Conservation (phyloP, 2,797 vertebrate species). For the Cyprinodon diabolis region DNA sequence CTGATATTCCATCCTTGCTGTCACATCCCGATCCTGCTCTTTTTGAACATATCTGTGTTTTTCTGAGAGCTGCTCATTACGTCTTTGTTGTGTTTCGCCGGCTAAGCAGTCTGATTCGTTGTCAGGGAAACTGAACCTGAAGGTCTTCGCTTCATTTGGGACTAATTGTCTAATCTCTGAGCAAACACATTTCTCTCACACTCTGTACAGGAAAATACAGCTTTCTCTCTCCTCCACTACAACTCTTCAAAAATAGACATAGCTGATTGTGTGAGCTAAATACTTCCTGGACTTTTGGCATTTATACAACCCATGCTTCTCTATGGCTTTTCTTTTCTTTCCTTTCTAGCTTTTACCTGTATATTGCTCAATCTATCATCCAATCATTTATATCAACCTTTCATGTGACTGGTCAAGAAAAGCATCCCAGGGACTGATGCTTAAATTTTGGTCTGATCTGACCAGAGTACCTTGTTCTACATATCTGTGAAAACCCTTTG, state of each 20-base stretch:
- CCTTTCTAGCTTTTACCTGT: neutral
- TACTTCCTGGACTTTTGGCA: constrained; percentile 39
- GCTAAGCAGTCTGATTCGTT: constrained; percentile 63
- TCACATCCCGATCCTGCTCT: constrained; percentile 36
- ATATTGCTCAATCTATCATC: neutral
- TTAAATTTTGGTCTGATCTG: neutral
- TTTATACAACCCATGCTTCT: neutral
- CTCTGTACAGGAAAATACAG: constrained; percentile 36
- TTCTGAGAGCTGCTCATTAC: constrained; percentile 40
- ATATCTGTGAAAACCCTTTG: too few relatives aligned
- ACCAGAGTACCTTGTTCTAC: neutral
- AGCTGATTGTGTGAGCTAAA: constrained; percentile 33
- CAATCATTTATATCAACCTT: neutral
- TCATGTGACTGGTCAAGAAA: neutral
- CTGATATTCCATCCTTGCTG: constrained; percentile 15
- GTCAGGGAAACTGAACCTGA: constrained; percentile 69
- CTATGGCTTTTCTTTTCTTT: neutral
- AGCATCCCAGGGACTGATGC: neutral
- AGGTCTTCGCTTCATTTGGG: constrained; percentile 54
- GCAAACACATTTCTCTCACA: constrained; percentile 46
- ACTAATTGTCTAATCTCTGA: constrained; percentile 57
- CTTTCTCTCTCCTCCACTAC: constrained; percentile 53
- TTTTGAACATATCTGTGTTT: constrained; percentile 39
- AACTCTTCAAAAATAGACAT: constrained; percentile 58
- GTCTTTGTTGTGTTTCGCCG: constrained; percentile 36